Percentiles rank a stretch among this genome's conserved stretches.
Evolutionary conservation across 2,113 vertebrate species (phyloP).

Genomic region (Oncorhynchus masou): DNA sequence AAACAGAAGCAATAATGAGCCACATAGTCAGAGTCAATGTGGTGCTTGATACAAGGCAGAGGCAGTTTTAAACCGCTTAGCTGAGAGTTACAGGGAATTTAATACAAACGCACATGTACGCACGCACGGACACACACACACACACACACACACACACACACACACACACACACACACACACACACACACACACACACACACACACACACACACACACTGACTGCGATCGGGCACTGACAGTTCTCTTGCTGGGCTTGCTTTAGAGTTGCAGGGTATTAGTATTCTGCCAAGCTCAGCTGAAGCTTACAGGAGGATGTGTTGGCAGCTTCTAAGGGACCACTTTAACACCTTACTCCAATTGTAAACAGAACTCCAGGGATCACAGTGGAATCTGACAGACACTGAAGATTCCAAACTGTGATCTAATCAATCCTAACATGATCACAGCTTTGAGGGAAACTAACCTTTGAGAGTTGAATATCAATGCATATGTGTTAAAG

Average conservation of each 20-base stretch:
- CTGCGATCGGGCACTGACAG: neutral
- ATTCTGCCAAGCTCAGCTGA: constrained; percentile 7
- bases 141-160: too few relatives aligned
- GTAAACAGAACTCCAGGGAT: constrained; percentile 15
- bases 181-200: too few relatives aligned
- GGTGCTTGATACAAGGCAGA: neutral
- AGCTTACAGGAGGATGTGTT: constrained; percentile 15
- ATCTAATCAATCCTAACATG: neutral
- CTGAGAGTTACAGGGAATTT: neutral
- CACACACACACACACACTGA: neutral
- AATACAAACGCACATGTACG: neutral
- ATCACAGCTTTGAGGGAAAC: neutral
- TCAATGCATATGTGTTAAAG: neutral
- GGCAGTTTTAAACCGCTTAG: too few relatives aligned
- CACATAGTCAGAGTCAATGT: neutral
- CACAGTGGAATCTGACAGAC: constrained; percentile 11
- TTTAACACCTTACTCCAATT: constrained; percentile 38
- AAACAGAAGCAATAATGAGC: neutral
- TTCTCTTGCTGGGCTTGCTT: constrained; percentile 1
- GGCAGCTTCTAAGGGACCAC: constrained; percentile 11
- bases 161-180: too few relatives aligned
- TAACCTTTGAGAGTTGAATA: neutral
- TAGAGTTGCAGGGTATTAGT: neutral
- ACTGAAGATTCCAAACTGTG: neutral
- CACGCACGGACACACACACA: neutral